Percentiles rank a stretch among this genome's conserved stretches.
Evolutionary conservation across 2,797 vertebrate genomes (phyloP).

Genomic region (Vespertilio murinus): DNA sequence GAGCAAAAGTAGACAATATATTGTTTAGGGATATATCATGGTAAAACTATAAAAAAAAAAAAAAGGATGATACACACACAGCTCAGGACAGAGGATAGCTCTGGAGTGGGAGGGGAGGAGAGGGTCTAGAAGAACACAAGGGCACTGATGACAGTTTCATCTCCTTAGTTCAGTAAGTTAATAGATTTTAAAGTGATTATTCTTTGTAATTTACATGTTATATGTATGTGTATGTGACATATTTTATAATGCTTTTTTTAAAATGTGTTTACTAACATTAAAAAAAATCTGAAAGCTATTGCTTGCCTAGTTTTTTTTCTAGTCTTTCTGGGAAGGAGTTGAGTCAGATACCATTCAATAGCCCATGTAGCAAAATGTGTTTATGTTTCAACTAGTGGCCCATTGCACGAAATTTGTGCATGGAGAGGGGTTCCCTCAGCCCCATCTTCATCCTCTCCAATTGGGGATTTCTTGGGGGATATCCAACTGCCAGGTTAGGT

Average conservation of each 20-base stretch:
- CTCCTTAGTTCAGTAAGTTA: background rate
- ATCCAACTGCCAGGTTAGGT: no score
- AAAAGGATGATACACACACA: background rate
- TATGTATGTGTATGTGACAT: background rate
- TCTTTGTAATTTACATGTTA: background rate
- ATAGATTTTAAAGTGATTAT: background rate
- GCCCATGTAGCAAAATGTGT: background rate
- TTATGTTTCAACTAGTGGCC: background rate
- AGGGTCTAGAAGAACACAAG: background rate
- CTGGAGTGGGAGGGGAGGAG: background rate
- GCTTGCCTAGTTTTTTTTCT: background rate
- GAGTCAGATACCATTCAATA: background rate
- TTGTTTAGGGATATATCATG: background rate
- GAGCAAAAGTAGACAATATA: background rate
- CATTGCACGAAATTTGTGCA: no score
- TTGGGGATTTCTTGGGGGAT: no score
- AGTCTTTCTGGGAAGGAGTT: background rate
- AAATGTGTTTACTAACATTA: background rate
- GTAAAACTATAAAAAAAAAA: background rate
- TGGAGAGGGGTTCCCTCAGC: no score
- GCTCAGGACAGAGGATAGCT: background rate
- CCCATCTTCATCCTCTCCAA: no score
- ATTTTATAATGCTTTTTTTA: background rate
- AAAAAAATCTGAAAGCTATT: background rate
- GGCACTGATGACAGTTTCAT: background rate